A percentile compares a stretch with the other conserved stretches of the same genome.
Conservation (phyloP, 1,140 invertebrate species). For the Pseudomyrmex sp. region DNA sequence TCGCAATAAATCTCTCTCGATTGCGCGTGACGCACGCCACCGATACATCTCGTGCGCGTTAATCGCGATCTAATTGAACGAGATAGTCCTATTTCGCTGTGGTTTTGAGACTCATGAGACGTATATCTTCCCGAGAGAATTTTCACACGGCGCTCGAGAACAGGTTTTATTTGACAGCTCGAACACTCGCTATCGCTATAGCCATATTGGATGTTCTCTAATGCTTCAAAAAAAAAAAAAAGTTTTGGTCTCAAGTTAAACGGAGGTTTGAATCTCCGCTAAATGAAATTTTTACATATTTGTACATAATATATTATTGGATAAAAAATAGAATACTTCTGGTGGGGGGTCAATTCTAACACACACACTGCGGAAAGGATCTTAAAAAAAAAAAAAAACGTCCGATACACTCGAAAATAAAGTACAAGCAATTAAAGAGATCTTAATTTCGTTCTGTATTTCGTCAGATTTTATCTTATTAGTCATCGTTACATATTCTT, state of each 20-base stretch:
- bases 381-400: too few relatives aligned
- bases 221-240: background rate
- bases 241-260: background rate
- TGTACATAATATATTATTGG: too few relatives aligned
- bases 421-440: too few relatives aligned
- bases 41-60: conserved; percentile 6
- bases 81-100: too few relatives aligned
- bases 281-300: too few relatives aligned
- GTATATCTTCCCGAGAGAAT: background rate
- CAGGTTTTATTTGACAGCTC: conserved; percentile 23
- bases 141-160: background rate
- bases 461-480: too few relatives aligned
- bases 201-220: background rate
- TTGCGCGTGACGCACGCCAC: background rate
- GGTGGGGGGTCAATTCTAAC: too few relatives aligned
- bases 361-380: too few relatives aligned
- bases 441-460: too few relatives aligned
- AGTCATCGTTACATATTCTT: too few relatives aligned
- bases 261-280: background rate
- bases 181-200: background rate
- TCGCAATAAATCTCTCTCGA: conserved; percentile 6
- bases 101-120: background rate
- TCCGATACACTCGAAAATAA: too few relatives aligned
- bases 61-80: background rate
- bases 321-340: too few relatives aligned